Evolutionary conservation across 2,113 vertebrate species (phyloP), one percentile per base, ranked within the genome.

Genomic region (Pithys albifrons): DNA sequence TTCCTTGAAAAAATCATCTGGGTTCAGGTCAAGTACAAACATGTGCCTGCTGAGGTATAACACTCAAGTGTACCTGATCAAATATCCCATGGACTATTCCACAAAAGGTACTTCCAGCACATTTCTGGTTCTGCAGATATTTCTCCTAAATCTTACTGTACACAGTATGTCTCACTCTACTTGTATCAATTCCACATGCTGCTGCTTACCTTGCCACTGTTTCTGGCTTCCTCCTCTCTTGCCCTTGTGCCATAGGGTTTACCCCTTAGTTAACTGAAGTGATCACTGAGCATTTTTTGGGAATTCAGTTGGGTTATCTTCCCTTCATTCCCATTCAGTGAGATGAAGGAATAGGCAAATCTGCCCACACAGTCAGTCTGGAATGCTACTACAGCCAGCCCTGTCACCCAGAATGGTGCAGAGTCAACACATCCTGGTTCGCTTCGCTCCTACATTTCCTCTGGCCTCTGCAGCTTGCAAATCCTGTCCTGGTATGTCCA

Each of bases 321-420:
- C 46, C 10, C 19, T 25, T 70, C 35, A 70, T n/a, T 25, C 6
- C 57, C 46, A 24, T 43, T 39, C 23, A 65, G 27, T 23, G 29
- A 29, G 28, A 65, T 33, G 69, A 72, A 79, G 17, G 45, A 46
- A 49, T 3, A 7, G 31, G 31, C 12, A 67, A 81, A 54, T 35
- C 35, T 69, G 66, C 41, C n/a, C 57, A 61, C 28, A 3, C 0
- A 49, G 51, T 51, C 51, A 85, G 35, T 8, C 37, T n/a, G 71
- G 10, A 29, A 18, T 18, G 14, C 5, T 45, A 7, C 46, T 8
- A 19, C 25, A 55, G 28, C n/a, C 54, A 61, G 61, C 28, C 33
- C 18, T 0, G 0, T 20, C 33, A 27, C 16, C 12, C 7, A 0
- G 49, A 20, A 20, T 0, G 0, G n/a, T 13, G 15, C n/a, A 35